These are phyloP conservation scores for Leptopilina boulardi DNA, from an alignment of 1,140 invertebrate genomes.

Conservation along the genomic window DNA sequence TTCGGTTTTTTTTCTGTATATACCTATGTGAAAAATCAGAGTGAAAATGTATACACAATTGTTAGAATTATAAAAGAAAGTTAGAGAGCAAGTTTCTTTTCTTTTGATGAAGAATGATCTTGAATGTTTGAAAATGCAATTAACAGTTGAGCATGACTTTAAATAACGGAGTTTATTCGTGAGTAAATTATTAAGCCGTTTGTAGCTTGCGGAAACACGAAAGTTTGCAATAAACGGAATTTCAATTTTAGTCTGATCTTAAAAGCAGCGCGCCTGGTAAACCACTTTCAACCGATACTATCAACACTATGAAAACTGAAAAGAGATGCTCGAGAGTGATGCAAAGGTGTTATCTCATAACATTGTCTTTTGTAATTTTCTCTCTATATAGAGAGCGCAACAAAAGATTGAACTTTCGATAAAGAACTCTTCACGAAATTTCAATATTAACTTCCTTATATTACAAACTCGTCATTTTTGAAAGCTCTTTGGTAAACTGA, in stretches of 20 bases:
- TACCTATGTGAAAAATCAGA: too few species aligned
- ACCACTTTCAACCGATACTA: neutral
- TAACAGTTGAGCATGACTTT: neutral
- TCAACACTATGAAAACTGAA: too few species aligned
- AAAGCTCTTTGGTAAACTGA: neutral
- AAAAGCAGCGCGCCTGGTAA: neutral
- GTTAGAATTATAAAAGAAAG: too few species aligned
- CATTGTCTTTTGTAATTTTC: slow-evolving; percentile 18
- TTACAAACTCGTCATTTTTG: neutral
- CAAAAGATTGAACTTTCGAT: neutral
- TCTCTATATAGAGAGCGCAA: neutral
- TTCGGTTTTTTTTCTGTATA: too few species aligned
- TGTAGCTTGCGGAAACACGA: neutral
- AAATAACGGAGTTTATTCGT: neutral
- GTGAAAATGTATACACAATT: too few species aligned
- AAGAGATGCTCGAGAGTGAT: neutral
- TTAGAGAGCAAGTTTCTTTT: too few species aligned
- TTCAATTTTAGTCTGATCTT: neutral
- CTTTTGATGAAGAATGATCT: neutral
- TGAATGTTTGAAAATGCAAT: neutral
- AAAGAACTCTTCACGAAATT: neutral
- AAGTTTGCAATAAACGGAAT: neutral
- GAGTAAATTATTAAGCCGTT: neutral
- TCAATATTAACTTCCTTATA: slow-evolving; percentile 6
- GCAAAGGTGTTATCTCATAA: neutral